Evolutionary conservation across 2,888 invertebrate species (phyloP).

Genomic region (Lobophora halterata): DNA sequence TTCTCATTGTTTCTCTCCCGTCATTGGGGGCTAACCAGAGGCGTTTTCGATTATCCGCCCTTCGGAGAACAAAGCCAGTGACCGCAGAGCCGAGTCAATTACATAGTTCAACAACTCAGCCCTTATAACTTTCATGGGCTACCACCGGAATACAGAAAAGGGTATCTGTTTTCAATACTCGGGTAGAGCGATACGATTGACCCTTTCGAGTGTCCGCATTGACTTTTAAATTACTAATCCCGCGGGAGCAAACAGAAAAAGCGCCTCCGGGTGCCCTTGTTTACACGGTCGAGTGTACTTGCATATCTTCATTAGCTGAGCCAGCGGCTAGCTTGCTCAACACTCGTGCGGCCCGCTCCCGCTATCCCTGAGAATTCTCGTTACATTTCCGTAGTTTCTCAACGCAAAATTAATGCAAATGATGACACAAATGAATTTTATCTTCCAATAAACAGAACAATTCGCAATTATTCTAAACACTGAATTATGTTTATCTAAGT

Average conservation of each 20-base stretch:
- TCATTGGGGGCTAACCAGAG: constrained; percentile 74
- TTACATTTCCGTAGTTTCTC: constrained; percentile 42
- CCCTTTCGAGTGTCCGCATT: constrained; percentile 80
- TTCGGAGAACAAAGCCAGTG: constrained; percentile 75
- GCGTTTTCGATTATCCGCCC: constrained; percentile 79
- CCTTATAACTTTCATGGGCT: constrained; percentile 79
- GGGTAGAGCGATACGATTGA: constrained; percentile 72
- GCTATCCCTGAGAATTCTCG: constrained; percentile 42
- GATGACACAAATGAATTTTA: constrained; percentile 34
- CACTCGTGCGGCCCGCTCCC: constrained; percentile 45
- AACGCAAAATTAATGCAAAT: constrained; percentile 45
- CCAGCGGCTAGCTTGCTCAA: constrained; percentile 62
- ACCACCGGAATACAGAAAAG: constrained; percentile 79
- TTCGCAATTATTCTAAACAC: constrained; percentile 45
- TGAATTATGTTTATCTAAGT: constrained; percentile 49
- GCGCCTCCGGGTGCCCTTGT: constrained; percentile 65
- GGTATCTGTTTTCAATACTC: constrained; percentile 79
- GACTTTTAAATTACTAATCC: constrained; percentile 81
- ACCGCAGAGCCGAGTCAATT: constrained; percentile 80
- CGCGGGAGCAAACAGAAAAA: constrained; percentile 73
- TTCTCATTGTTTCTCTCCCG: constrained; percentile 76
- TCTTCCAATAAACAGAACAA: constrained; percentile 36
- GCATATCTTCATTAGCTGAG: constrained; percentile 74
- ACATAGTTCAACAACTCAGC: constrained; percentile 81
- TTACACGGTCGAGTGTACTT: constrained; percentile 75